Conservation (phyloP, 2,113 vertebrate species). For the Coptodon rendalli region DNA sequence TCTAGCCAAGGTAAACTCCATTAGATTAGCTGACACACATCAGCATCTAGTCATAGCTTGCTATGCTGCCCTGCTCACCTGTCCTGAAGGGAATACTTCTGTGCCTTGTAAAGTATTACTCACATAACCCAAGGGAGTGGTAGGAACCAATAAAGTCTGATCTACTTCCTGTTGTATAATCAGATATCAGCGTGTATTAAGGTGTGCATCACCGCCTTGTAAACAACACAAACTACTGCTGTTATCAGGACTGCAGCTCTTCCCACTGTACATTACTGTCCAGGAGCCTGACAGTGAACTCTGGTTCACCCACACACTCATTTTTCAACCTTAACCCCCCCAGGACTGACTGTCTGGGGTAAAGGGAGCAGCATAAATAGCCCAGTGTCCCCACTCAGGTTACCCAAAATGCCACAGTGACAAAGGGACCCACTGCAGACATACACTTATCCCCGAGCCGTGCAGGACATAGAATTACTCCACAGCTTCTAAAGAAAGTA, state of each 20-base stretch:
- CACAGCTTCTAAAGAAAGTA: neutral
- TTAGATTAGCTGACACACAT: neutral
- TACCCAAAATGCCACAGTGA: constrained; percentile 30
- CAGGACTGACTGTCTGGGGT: constrained; percentile 25
- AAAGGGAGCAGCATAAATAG: constrained; percentile 47
- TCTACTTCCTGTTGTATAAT: constrained; percentile 21
- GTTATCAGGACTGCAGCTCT: neutral
- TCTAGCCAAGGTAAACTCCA: neutral
- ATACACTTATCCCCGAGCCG: neutral
- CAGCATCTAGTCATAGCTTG: neutral
- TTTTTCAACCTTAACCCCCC: constrained; percentile 6
- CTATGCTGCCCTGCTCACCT: neutral
- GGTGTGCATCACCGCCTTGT: neutral
- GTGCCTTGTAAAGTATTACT: neutral
- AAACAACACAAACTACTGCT: neutral
- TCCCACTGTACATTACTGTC: neutral
- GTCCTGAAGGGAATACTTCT: neutral
- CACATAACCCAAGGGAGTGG: constrained; percentile 4
- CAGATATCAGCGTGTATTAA: neutral
- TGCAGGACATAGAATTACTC: neutral
- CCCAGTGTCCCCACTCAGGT: constrained; percentile 34
- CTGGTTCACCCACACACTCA: neutral
- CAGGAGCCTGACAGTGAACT: constrained; percentile 2
- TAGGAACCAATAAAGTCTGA: constrained; percentile 1
- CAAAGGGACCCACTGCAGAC: neutral